Percentiles rank a stretch among this genome's conserved stretches.
Conservation (phyloP, 2,888 invertebrate genomes). For the Hypomecis atomaria region DNA sequence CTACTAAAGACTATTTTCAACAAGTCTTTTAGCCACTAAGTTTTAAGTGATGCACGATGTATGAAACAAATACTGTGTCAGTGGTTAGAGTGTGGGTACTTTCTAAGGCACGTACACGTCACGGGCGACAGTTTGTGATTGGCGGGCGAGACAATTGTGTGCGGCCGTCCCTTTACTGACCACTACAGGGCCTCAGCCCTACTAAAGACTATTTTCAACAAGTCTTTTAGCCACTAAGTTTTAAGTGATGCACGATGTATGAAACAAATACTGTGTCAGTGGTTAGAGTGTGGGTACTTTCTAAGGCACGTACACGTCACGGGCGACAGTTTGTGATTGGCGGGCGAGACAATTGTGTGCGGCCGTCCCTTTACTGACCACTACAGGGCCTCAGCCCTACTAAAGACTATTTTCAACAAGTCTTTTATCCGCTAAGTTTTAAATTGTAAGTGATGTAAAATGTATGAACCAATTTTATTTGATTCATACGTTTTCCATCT, state of each 20-base stretch:
- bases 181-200: slow-evolving; percentile 49
- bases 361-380: slow-evolving; percentile 62
- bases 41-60: too few relatives aligned
- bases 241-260: too few relatives aligned
- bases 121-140: slow-evolving; percentile 62
- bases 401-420: slow-evolving; percentile 21
- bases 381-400: slow-evolving; percentile 53
- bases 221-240: too few relatives aligned
- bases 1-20: too few relatives aligned
- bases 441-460: too few relatives aligned
- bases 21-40: too few relatives aligned
- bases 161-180: slow-evolving; percentile 61
- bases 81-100: slow-evolving; percentile 57
- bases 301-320: slow-evolving; percentile 62
- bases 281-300: slow-evolving; percentile 57
- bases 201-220: slow-evolving; percentile 41
- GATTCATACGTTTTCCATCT: too few relatives aligned
- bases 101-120: slow-evolving; percentile 65
- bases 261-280: slow-evolving; percentile 38
- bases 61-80: too few relatives aligned
- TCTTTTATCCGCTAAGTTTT: too few relatives aligned
- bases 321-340: slow-evolving; percentile 65
- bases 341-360: slow-evolving; percentile 67
- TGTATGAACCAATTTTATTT: too few relatives aligned
- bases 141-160: slow-evolving; percentile 71